A percentile compares a stretch with the other conserved stretches of the same genome.
phyloP scores from a whole-genome alignment of 2,113 vertebrate genomes.

The Acrocephalus arundinaceus region DNA sequence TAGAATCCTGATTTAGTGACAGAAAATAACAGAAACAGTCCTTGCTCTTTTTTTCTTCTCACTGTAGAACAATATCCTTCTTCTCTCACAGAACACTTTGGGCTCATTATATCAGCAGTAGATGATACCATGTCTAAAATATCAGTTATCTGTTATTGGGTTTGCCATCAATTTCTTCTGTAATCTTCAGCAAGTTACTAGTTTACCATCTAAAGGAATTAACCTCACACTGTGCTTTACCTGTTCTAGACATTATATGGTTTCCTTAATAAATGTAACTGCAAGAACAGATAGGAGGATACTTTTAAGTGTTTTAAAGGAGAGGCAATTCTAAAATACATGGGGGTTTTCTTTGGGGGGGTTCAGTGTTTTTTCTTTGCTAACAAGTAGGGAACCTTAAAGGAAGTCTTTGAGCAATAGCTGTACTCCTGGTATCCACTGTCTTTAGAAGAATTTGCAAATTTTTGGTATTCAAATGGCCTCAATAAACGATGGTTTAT shows the following conservation, averaged over 20 bases:
- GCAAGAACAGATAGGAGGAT: background rate
- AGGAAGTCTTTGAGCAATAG: background rate
- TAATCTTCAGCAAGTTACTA: background rate
- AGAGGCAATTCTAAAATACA: background rate
- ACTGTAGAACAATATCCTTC: background rate
- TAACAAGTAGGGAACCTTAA: background rate
- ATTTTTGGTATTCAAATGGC: constrained; percentile 9
- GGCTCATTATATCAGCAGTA: background rate
- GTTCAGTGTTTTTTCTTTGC: background rate
- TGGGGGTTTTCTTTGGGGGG: too few relatives aligned
- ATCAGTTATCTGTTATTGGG: background rate
- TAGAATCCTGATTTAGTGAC: background rate
- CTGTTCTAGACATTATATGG: background rate
- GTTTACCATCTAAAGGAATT: background rate
- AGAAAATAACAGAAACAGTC: background rate
- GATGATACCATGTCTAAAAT: background rate
- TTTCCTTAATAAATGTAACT: background rate
- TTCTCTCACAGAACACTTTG: background rate
- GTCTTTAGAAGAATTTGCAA: background rate
- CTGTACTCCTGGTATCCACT: background rate
- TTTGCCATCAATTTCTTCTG: background rate
- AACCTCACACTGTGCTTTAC: background rate
- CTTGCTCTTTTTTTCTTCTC: background rate
- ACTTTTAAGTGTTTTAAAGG: background rate
- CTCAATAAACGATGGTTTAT: background rate